Conservation (phyloP, 23 tunicate genomes). For the Diplosoma virens region DNA sequence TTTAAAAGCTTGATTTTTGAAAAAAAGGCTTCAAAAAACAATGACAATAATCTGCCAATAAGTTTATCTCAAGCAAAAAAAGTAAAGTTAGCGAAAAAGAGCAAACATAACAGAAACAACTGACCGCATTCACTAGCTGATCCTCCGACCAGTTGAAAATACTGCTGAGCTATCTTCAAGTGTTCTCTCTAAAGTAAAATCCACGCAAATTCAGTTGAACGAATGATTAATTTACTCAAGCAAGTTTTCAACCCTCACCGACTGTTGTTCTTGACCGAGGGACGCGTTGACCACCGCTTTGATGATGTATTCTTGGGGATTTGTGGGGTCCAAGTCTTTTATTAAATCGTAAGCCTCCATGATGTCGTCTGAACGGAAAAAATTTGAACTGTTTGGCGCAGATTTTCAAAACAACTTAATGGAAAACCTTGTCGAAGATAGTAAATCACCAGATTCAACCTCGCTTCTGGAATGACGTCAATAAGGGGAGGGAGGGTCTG, state of each 20-base stretch:
- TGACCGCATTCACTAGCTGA: slow-evolving; percentile 97
- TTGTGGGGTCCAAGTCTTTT: slow-evolving; percentile 87
- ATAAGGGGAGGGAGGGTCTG: slow-evolving; percentile 91
- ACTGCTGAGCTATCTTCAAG: slow-evolving; percentile 90
- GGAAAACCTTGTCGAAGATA: slow-evolving; percentile 92
- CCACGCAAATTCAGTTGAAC: background rate
- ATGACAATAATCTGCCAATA: too few relatives aligned
- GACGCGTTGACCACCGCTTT: slow-evolving; percentile 97
- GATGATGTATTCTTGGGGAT: slow-evolving; percentile 92
- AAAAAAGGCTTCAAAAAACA: too few relatives aligned
- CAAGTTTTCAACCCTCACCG: slow-evolving; percentile 34
- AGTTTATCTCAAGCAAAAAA: too few relatives aligned
- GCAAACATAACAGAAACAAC: too few relatives aligned
- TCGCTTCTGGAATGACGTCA: slow-evolving; percentile 95
- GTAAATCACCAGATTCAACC: slow-evolving; percentile 89
- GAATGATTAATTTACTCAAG: background rate
- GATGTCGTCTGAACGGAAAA: slow-evolving; percentile 72
- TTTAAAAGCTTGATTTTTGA: too few relatives aligned
- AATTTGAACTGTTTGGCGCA: too few relatives aligned
- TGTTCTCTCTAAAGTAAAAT: slow-evolving; percentile 76
- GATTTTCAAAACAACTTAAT: too few relatives aligned
- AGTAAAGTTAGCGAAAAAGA: too few relatives aligned
- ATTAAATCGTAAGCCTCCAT: slow-evolving; percentile 91
- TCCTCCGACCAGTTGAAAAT: slow-evolving; percentile 93
- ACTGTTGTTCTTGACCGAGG: slow-evolving; percentile 82